Base-by-base conservation (phyloP, 2,113 vertebrate genomes). In the Cichladusa arquata region DNA sequence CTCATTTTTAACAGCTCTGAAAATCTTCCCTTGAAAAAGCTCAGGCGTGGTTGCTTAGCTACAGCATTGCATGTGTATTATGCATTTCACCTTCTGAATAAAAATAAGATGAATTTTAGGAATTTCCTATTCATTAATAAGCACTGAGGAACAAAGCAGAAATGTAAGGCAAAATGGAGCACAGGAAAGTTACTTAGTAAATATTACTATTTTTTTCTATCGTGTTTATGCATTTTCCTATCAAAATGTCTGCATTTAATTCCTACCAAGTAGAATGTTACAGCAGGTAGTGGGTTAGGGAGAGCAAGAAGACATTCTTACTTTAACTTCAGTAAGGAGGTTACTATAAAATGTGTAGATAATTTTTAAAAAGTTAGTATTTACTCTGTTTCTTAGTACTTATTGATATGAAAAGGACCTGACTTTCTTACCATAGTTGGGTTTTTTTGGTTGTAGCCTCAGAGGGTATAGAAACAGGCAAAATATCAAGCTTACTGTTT, bases 71-170 rank as follows among this genome's bases (percentile, higher is more conserved):
- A 45, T 85, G 65, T 70, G 82, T 92, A 51, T 87, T 94, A 86
- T 14, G 44, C 26, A 34, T 95, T 94, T 94, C 85, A 90, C 58
- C 69, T 93, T 85, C 51, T 85, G 94, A 95, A 96, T 91, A 94
- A 86, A 81, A 87, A 95, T 91, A 88, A 90, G 54, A 36, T 87
- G n/a, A 62, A 87, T 88, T 93, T 92, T 86, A 65, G 47, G 54
- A 72, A n/a, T 86, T 86, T 72, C 19, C 44, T 42, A 17, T 56
- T 92, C 2, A 1, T 83, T 79, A 76, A 53, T 81, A 78, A 94
- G 29, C n/a, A 45, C 48, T 15, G 56, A 85, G n/a, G 31, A 83
- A 3, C 61, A 77, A 91, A 81, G 38, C 38, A 69, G 65, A 81
- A 80, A 42, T 54, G 10, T 82, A 89, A 90, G 25, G 44, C 36